A percentile compares a stretch with the other conserved stretches of the same genome.
phyloP scores from a whole-genome alignment of 2,888 invertebrate species.

The Hypsopygia costalis region DNA sequence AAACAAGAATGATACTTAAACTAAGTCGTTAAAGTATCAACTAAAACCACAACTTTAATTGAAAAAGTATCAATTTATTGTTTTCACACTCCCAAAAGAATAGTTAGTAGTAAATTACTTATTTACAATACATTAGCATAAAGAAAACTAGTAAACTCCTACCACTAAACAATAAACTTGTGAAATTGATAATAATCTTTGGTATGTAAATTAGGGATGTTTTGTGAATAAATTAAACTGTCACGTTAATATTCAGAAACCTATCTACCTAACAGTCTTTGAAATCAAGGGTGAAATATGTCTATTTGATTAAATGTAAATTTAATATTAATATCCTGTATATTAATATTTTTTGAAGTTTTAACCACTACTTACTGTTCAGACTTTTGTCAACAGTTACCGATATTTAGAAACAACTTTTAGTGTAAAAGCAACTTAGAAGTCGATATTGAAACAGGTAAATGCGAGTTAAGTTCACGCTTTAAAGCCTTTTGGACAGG shows the following conservation, averaged over 20 bases:
- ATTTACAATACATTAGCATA: constrained; percentile 32
- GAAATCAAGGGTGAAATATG: constrained; percentile 7
- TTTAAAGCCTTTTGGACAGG: too few relatives aligned
- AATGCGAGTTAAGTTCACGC: too few relatives aligned
- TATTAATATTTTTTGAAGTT: too few relatives aligned
- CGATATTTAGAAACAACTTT: too few relatives aligned
- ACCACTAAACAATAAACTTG: constrained; percentile 13
- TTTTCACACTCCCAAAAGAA: constrained; percentile 57
- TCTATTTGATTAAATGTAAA: neutral
- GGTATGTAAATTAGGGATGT: constrained; percentile 41
- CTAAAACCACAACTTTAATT: constrained; percentile 26
- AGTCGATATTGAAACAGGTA: too few relatives aligned
- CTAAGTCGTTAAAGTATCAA: constrained; percentile 66
- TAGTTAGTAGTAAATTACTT: constrained; percentile 34
- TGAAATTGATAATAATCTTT: constrained; percentile 38
- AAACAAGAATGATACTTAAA: too few relatives aligned
- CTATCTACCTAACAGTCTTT: constrained; percentile 13
- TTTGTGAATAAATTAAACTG: constrained; percentile 30
- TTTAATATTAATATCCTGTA: too few relatives aligned
- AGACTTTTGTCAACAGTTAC: too few relatives aligned
- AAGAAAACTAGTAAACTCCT: constrained; percentile 7
- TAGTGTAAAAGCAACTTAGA: too few relatives aligned
- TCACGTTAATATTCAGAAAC: constrained; percentile 14
- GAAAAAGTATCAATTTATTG: constrained; percentile 77
- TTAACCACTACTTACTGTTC: too few relatives aligned